These are phyloP conservation scores for Phrynocephalus guinanensis DNA, from an alignment of 2,797 vertebrate species.

Conservation along the genomic window DNA sequence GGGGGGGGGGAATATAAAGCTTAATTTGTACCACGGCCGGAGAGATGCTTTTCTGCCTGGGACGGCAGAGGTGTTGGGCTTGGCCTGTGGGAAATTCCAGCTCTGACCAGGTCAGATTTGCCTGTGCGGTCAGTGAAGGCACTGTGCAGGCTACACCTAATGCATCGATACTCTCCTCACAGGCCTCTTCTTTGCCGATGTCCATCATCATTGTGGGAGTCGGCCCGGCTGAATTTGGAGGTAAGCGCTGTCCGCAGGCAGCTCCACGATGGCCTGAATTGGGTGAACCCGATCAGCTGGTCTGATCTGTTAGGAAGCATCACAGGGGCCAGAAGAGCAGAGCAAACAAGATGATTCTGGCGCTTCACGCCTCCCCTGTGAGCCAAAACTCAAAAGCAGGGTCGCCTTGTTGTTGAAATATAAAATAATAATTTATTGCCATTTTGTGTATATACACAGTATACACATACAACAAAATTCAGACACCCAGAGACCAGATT, in stretches of 20 bases:
- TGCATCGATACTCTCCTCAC: conserved; percentile 32
- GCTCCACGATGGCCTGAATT: neutral
- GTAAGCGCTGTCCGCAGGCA: conserved; percentile 77
- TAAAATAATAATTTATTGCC: too few relatives aligned
- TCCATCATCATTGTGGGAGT: conserved; percentile 97
- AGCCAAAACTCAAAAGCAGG: neutral
- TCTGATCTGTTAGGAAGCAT: neutral
- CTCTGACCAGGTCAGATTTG: neutral
- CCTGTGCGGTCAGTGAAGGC: neutral
- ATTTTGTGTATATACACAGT: too few relatives aligned
- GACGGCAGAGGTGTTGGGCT: neutral
- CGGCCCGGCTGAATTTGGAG: conserved; percentile 95
- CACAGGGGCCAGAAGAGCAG: neutral
- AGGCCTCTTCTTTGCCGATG: conserved; percentile 92
- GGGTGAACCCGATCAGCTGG: neutral
- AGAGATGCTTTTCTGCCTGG: neutral
- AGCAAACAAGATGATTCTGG: neutral
- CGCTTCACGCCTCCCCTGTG: neutral
- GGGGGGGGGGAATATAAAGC: neutral
- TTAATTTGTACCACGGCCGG: neutral
- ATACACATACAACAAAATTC: too few relatives aligned
- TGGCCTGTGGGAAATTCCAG: neutral
- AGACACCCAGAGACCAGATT: too few relatives aligned
- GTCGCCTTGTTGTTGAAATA: too few relatives aligned
- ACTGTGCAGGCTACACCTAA: neutral